These are phyloP conservation scores for Rhincodon typus DNA, from an alignment of 2,797 vertebrate species.

Conservation along the genomic window DNA sequence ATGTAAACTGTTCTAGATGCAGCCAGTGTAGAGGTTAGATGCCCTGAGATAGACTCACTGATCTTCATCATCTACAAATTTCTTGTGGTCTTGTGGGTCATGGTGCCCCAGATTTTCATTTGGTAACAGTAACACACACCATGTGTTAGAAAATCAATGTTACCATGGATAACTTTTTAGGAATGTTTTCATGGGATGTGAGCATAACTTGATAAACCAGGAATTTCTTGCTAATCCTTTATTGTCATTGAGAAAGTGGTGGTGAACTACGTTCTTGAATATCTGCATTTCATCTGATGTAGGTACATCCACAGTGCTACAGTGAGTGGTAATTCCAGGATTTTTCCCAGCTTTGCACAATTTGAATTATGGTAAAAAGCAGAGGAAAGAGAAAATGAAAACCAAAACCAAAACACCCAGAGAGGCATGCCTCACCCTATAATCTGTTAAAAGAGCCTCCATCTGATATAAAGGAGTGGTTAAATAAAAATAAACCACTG, in stretches of 20 bases:
- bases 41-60: not conserved
- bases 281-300: not conserved
- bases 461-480: too few relatives aligned
- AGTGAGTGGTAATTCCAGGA: not conserved
- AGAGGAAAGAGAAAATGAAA: too few relatives aligned
- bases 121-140: not conserved
- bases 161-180: not conserved
- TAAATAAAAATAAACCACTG: too few relatives aligned
- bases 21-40: not conserved
- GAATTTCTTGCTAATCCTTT: too few relatives aligned
- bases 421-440: too few relatives aligned
- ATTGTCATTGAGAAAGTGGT: not conserved
- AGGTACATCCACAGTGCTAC: not conserved
- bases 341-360: not conserved
- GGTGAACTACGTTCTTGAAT: not conserved
- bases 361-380: too few relatives aligned
- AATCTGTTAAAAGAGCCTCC: too few relatives aligned
- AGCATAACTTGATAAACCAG: too few relatives aligned
- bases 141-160: not conserved
- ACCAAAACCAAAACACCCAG: too few relatives aligned
- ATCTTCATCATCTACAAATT: not conserved
- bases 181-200: too few relatives aligned
- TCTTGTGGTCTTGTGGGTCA: not conserved
- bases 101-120: not conserved
- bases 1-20: not conserved